phyloP scores from a whole-genome alignment of 1,140 invertebrate species.

The Drosophila neocordata region DNA sequence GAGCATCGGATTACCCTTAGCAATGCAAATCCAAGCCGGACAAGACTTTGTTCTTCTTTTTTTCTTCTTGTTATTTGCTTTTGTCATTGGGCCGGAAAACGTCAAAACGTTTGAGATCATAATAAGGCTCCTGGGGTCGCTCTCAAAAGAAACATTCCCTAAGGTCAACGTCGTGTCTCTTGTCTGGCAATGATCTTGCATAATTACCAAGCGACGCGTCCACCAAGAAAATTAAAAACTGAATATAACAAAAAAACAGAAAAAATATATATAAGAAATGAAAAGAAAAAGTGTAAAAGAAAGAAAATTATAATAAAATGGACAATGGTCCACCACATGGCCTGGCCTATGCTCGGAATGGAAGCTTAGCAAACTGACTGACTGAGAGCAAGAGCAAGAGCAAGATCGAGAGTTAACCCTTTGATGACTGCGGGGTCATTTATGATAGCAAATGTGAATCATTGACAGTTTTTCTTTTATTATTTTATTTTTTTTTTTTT shows the following conservation, averaged over 20 bases:
- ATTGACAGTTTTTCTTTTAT: constrained; percentile 63
- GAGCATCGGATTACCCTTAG: constrained; percentile 55
- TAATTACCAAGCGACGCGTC: constrained; percentile 65
- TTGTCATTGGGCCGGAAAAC: constrained; percentile 62
- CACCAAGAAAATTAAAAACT: constrained; percentile 23
- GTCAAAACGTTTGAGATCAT: constrained; percentile 73
- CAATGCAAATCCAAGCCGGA: constrained; percentile 67
- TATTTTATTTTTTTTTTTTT: not conserved
- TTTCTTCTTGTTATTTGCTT: constrained; percentile 25
- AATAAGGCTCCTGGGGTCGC: constrained; percentile 41
- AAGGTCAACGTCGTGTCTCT: constrained; percentile 69
- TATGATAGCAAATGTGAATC: constrained; percentile 49
- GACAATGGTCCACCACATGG: constrained; percentile 35
- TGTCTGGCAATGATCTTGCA: constrained; percentile 76
- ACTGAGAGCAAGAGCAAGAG: constrained; percentile 32
- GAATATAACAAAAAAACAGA: constrained; percentile 10
- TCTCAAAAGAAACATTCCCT: constrained; percentile 11
- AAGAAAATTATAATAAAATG: constrained; percentile 25
- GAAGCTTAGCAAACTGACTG: not conserved
- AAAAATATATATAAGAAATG: constrained; percentile 13
- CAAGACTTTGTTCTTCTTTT: constrained; percentile 41
- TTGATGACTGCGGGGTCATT: constrained; percentile 67
- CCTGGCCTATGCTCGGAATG: constrained; percentile 19
- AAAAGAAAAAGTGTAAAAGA: constrained; percentile 18
- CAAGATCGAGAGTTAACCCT: constrained; percentile 64